These are phyloP conservation scores for Macropodus opercularis DNA, from an alignment of 2,797 vertebrate genomes.

Conservation along the genomic window DNA sequence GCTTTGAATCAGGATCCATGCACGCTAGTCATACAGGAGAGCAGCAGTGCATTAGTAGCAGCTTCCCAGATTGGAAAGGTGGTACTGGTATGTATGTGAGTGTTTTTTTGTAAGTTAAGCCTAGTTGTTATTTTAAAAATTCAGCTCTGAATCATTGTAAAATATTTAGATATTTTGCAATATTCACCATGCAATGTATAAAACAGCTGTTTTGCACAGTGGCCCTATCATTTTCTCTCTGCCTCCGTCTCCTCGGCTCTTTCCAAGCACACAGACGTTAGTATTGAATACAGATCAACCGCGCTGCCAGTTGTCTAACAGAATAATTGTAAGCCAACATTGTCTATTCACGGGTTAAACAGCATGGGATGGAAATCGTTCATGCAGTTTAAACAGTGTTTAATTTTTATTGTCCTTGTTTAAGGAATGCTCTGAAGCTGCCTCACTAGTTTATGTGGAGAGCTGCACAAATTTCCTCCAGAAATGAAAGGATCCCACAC, in stretches of 20 bases:
- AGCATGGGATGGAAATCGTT: slow-evolving; percentile 21
- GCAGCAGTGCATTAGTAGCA: slow-evolving; percentile 12
- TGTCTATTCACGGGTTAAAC: slow-evolving; percentile 35
- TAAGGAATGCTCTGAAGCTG: slow-evolving; percentile 8
- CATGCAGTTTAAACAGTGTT: slow-evolving; percentile 22
- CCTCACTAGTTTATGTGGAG: slow-evolving; percentile 15
- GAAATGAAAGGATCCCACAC: slow-evolving; percentile 36
- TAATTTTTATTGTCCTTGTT: slow-evolving; percentile 30
- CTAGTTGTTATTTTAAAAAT: slow-evolving; percentile 6
- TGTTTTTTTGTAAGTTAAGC: not conserved
- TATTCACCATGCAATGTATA: slow-evolving; percentile 29
- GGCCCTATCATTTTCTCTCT: not conserved
- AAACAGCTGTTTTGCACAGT: slow-evolving; percentile 19
- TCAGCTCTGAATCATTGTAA: slow-evolving; percentile 36
- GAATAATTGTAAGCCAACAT: slow-evolving; percentile 14
- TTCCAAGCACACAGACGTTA: slow-evolving; percentile 15
- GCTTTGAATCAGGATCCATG: slow-evolving; percentile 18
- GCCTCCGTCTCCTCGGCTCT: not conserved
- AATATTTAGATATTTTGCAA: slow-evolving; percentile 40
- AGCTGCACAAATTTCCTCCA: slow-evolving; percentile 19
- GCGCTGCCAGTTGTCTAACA: slow-evolving; percentile 4
- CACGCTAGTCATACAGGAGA: slow-evolving; percentile 7
- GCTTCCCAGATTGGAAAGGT: slow-evolving; percentile 10
- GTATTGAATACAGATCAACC: slow-evolving; percentile 20
- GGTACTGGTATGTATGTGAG: slow-evolving; percentile 6